Conservation (phyloP, 2,797 vertebrate species). For the Nyctibius grandis region DNA sequence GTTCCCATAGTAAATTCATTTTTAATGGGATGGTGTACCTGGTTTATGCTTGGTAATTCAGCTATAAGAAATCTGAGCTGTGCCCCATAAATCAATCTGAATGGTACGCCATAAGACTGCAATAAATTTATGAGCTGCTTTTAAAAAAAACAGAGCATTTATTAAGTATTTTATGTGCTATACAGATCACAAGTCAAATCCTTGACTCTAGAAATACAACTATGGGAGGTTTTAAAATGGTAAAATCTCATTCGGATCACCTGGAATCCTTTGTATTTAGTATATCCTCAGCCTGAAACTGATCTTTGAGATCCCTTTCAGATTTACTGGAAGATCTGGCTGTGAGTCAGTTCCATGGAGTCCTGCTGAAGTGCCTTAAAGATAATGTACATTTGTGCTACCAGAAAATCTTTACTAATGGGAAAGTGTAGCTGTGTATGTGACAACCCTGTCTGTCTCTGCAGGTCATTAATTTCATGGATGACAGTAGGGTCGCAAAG, state of each 20-base stretch:
- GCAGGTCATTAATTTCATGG: not conserved
- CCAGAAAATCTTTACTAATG: not conserved
- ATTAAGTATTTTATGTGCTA: conserved; percentile 19
- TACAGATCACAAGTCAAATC: not conserved
- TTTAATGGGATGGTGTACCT: conserved; percentile 52
- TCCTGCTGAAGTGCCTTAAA: not conserved
- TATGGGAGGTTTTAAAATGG: not conserved
- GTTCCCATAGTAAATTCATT: conserved; percentile 63
- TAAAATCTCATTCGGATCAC: not conserved
- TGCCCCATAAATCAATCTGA: conserved; percentile 50
- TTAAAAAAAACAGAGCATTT: not conserved
- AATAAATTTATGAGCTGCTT: conserved; percentile 30
- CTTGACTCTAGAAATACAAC: not conserved
- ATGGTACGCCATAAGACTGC: conserved; percentile 16
- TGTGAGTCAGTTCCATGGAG: not conserved
- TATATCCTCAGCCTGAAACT: not conserved
- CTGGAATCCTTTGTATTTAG: not conserved
- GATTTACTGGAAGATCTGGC: not conserved
- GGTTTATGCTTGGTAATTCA: conserved; percentile 42
- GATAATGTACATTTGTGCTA: not conserved
- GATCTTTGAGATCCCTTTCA: not conserved
- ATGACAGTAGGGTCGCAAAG: not conserved
- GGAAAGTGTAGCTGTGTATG: not conserved
- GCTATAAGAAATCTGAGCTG: conserved; percentile 37
- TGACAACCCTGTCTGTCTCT: not conserved